phyloP scores from a whole-genome alignment of 1,140 invertebrate genomes.

The Cepaea nemoralis region DNA sequence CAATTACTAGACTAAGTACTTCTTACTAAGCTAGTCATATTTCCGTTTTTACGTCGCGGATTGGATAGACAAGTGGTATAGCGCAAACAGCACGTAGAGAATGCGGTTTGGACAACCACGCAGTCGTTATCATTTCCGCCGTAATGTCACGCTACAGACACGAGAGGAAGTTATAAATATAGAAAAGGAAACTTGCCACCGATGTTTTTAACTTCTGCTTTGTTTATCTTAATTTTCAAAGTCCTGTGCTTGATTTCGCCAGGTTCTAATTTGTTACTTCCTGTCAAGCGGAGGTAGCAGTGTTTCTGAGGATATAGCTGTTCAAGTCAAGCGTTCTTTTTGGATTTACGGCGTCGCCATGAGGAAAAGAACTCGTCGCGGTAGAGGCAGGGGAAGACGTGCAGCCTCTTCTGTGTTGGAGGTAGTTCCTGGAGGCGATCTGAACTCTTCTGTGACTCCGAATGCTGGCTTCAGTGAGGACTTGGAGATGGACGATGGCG shows the following conservation, averaged over 20 bases:
- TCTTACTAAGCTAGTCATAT: background rate
- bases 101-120: background rate
- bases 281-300: background rate
- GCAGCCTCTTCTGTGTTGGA: background rate
- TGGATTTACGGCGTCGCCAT: slow-evolving; percentile 32
- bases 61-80: background rate
- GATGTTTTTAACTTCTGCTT: background rate
- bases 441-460: background rate
- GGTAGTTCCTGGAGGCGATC: background rate
- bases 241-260: too few species aligned
- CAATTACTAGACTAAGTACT: slow-evolving; percentile 36
- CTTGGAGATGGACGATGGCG: slow-evolving; percentile 7
- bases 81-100: background rate
- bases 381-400: slow-evolving; percentile 5
- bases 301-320: too few species aligned
- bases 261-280: background rate
- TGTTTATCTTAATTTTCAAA: background rate
- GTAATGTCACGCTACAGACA: background rate
- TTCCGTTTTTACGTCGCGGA: background rate
- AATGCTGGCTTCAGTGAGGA: slow-evolving; percentile 26
- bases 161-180: background rate
- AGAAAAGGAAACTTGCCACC: background rate
- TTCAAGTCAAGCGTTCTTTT: too few species aligned
- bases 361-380: slow-evolving; percentile 24
- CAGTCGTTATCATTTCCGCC: background rate